Percentiles rank a stretch among this genome's conserved stretches.
Evolutionary conservation across 2,797 vertebrate genomes (phyloP).

Genomic region (Phyllotis vaccarum): DNA sequence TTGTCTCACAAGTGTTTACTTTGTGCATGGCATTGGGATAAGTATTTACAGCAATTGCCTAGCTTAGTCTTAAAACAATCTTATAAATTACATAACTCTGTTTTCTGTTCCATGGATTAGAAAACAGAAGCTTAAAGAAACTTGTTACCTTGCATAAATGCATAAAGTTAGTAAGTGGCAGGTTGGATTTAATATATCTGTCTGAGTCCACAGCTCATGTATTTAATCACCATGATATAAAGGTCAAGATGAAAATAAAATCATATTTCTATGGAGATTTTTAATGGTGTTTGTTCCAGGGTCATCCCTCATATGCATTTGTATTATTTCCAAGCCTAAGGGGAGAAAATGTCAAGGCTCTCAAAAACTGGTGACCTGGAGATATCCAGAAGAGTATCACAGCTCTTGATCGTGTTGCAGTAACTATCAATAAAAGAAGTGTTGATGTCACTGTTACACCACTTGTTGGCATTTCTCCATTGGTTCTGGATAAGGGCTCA

Average conservation of each 20-base stretch:
- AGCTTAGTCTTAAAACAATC: constrained; percentile 35
- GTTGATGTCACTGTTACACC: constrained; percentile 10
- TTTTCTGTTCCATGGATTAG: constrained; percentile 12
- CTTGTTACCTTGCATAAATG: constrained; percentile 38
- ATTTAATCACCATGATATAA: constrained; percentile 52
- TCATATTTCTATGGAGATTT: constrained; percentile 56
- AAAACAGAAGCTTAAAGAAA: constrained; percentile 41
- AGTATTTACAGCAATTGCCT: constrained; percentile 13
- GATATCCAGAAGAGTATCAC: neutral
- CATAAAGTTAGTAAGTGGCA: constrained; percentile 25
- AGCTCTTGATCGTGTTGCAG: neutral
- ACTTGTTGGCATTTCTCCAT: constrained; percentile 37
- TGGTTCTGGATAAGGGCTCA: constrained; percentile 47
- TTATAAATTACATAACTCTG: constrained; percentile 37
- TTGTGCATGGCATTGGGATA: neutral
- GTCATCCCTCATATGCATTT: constrained; percentile 49
- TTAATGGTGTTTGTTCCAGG: constrained; percentile 11
- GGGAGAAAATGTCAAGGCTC: neutral
- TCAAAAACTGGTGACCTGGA: neutral
- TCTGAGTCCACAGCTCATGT: constrained; percentile 19
- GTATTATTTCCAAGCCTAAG: constrained; percentile 52
- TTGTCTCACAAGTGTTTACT: constrained; percentile 4
- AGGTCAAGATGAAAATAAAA: constrained; percentile 61
- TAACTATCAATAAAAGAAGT: constrained; percentile 46
- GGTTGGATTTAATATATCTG: constrained; percentile 41